Evolutionary conservation across 37 sponge, comb jelly and placozoan genomes (phyloP), one percentile per base, ranked within the genome.

Genomic region (Bolinopsis microptera): DNA sequence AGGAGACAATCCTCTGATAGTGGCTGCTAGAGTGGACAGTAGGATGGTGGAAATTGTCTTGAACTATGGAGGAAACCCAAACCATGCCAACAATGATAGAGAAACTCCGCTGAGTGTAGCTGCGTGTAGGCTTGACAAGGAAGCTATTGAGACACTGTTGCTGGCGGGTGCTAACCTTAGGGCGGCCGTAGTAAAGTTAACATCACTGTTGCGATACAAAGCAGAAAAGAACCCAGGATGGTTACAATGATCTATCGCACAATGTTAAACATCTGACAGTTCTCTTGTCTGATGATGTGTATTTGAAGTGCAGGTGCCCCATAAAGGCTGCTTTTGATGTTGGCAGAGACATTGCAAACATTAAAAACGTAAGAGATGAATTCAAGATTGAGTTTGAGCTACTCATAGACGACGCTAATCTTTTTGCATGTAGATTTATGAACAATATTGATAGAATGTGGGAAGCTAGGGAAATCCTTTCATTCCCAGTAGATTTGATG

Each of bases 231-330:
- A n/a, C n/a, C n/a, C n/a, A 24, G 75, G 26, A 21, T 5, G 75
- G 31, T 72, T 72, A n/a, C 31, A 8, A 67, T 67, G 68, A 67
- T 22, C 21, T 21, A 67, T 22, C 68, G 68, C 21, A 5, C 75
- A 72, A n/a, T 72, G 31, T 28, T 28, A n/a, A 28, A 28, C 75
- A 8, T 28, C 75, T 72, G 5, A n/a, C 26, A n/a, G 31, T 28
- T 3, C 75, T 72, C 75, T 28, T 72, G 31, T 30, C 75, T 5
- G 31, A 72, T 5, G 75, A 28, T 72, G 31, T n/a, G 26, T 72
- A 72, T 72, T n/a, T 72, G 75, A 72, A 28, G 75, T 72, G 75
- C 75, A 72, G 31, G 26, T n/a, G 31, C 18, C 75, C 75, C n/a
- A 30, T 72, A n/a, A n/a, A 72, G 26, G 18, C 75, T 30, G 75